Base-by-base conservation (phyloP, 2,113 vertebrate species). In the Symphodus melops region DNA sequence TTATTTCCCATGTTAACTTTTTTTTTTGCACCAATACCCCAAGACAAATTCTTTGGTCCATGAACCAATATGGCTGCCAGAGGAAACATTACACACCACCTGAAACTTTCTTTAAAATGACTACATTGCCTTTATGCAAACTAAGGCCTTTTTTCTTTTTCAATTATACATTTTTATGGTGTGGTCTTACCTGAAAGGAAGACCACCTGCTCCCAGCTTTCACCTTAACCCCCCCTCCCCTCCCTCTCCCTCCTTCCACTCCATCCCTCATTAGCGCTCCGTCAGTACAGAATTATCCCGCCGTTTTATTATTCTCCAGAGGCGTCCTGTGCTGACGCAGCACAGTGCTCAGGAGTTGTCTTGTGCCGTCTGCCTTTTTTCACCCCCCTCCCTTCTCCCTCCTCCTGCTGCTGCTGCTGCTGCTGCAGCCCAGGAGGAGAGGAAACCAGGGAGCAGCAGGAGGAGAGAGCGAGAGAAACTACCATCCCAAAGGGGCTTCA, bases 281-380 rank as follows among this genome's bases (percentile, higher is more conserved):
- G 39, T 86, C 81, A 78, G 72, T 48, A 80, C 79, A 64, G 86
- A 86, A 86, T 90, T 81, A 90, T 89, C 78, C 82, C 48, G 13
- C 65, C 44, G 48, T 72, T 88, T 80, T 85, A 79, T 86, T 85
- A 74, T 68, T 62, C 85, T 84, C 86, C 79, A 2, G 78, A 81
- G 86, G 77, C 1, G 14, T 60, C 58, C 9, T 19, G 63, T 85
- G 90, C 88, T 90, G 87, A 88, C 20, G 61, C 83, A 90, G 25
- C 25, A 25, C 25, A 25, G 87, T 81, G 14, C 71, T 76, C 44
- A 65, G 52, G 21, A 70, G 60, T 72, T 72, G 81, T 83, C 72
- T 73, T 77, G 63, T 41, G 19, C 76, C 33, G 66, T 79, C 81
- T 85, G 77, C 46, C 19, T 28, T 37, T 61, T 68, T 49, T 20